These are phyloP conservation scores for Orgyia antiqua DNA, from an alignment of 2,888 invertebrate species.

Conservation along the genomic window DNA sequence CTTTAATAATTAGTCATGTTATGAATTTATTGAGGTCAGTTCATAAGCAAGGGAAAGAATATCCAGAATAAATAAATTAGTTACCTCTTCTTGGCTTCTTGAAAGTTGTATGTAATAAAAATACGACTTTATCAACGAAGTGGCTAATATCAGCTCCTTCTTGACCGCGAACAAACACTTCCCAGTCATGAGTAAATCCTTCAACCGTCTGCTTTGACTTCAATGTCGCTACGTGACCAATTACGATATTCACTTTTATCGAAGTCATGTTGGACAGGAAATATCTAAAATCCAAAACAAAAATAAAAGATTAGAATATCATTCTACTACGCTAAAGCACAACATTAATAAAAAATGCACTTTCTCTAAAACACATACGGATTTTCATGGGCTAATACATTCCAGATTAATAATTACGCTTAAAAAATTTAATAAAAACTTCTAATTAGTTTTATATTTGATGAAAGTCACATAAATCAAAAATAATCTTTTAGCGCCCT, in stretches of 20 bases:
- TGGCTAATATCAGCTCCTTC: conserved; percentile 92
- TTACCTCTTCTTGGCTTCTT: conserved; percentile 93
- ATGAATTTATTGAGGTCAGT: too few species aligned
- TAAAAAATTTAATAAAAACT: too few species aligned
- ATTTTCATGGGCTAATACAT: conserved; percentile 30
- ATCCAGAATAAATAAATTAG: too few species aligned
- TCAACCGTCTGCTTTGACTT: conserved; percentile 89
- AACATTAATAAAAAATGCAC: conserved; percentile 16
- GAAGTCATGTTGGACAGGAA: conserved; percentile 55
- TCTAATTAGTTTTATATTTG: conserved; percentile 35
- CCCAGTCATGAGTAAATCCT: conserved; percentile 98
- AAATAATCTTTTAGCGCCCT: conserved; percentile 75
- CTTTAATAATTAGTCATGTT: too few species aligned
- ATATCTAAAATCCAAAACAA: conserved; percentile 18
- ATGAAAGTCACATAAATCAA: conserved; percentile 40
- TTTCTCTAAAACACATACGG: conserved; percentile 18
- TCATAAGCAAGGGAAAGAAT: too few species aligned
- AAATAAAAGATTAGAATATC: conserved; percentile 17
- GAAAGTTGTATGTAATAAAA: conserved; percentile 94
- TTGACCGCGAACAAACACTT: conserved; percentile 93
- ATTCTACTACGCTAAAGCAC: conserved; percentile 27
- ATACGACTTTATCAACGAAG: conserved; percentile 95
- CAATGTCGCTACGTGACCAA: conserved; percentile 93
- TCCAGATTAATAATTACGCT: too few species aligned
- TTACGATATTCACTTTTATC: conserved; percentile 88